These are phyloP conservation scores for Zele albiditarsus DNA, from an alignment of 2,888 invertebrate species.

Conservation along the genomic window DNA sequence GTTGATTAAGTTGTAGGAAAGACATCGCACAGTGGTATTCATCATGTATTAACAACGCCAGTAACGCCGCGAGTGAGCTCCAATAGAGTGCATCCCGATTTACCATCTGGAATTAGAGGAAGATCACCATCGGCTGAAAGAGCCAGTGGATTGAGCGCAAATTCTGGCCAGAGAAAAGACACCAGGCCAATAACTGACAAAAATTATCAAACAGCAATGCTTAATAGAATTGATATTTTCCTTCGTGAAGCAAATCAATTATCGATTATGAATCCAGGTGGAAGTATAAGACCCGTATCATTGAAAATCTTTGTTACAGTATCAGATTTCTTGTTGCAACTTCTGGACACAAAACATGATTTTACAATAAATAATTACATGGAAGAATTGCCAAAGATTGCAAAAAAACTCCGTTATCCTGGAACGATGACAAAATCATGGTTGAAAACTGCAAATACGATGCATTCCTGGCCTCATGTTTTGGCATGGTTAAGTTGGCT, in stretches of 20 bases:
- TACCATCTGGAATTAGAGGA: slow-evolving; percentile 49
- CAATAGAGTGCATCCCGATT: slow-evolving; percentile 13
- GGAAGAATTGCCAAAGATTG: slow-evolving; percentile 74
- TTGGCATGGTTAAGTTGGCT: slow-evolving; percentile 76
- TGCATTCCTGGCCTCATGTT: slow-evolving; percentile 77
- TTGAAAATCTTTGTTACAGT: slow-evolving; percentile 66
- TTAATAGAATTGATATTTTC: slow-evolving; percentile 62
- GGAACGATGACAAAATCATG: slow-evolving; percentile 76
- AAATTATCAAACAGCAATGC: slow-evolving; percentile 62
- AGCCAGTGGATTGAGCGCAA: slow-evolving; percentile 54
- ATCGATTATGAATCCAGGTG: slow-evolving; percentile 60
- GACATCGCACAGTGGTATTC: slow-evolving; percentile 28
- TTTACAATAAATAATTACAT: slow-evolving; percentile 63
- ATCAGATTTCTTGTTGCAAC: slow-evolving; percentile 58
- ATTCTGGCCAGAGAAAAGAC: slow-evolving; percentile 62
- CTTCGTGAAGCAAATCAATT: slow-evolving; percentile 55
- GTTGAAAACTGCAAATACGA: slow-evolving; percentile 77
- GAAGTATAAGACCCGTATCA: slow-evolving; percentile 64
- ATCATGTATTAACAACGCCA: slow-evolving; percentile 43
- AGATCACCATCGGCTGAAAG: slow-evolving; percentile 65
- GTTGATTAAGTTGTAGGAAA: slow-evolving; percentile 42
- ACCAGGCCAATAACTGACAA: slow-evolving; percentile 64
- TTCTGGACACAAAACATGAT: slow-evolving; percentile 57
- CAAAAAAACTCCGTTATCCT: slow-evolving; percentile 76
- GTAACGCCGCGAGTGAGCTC: slow-evolving; percentile 35